Evolutionary conservation across 64 coral and sea anemone genomes (phyloP).

Genomic region (Stylophora pistillata): DNA sequence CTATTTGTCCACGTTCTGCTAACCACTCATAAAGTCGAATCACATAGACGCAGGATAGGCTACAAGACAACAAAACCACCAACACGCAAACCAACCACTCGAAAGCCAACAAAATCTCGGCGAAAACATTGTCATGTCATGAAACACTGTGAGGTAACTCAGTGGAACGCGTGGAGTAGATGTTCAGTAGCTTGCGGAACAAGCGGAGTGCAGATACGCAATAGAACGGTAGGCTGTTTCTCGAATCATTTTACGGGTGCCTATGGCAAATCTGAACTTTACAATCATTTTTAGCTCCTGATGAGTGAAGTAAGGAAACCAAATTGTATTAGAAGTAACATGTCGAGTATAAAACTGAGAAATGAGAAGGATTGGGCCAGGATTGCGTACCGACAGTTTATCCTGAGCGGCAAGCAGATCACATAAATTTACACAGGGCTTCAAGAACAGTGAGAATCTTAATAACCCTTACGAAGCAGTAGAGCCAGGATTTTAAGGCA

Average conservation of each 20-base stretch:
- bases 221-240: neutral
- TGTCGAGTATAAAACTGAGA: neutral
- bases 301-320: neutral
- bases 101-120: too few relatives aligned
- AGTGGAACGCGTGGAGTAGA: neutral
- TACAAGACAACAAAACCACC: neutral
- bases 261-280: neutral
- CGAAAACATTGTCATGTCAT: neutral
- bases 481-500: too few relatives aligned
- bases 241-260: neutral
- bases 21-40: neutral
- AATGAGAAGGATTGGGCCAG: too few relatives aligned
- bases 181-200: constrained; percentile 16
- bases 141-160: neutral
- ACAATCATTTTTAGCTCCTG: neutral
- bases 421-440: too few relatives aligned
- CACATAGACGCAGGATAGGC: neutral
- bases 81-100: neutral
- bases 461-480: too few relatives aligned
- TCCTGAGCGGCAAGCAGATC: too few relatives aligned
- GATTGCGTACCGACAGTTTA: too few relatives aligned
- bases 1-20: neutral
- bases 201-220: neutral
- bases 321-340: neutral
- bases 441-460: too few relatives aligned